A percentile compares a stretch with the other conserved stretches of the same genome.
phyloP scores from a whole-genome alignment of 2,888 invertebrate species.

The Temnothorax rugatulus region DNA sequence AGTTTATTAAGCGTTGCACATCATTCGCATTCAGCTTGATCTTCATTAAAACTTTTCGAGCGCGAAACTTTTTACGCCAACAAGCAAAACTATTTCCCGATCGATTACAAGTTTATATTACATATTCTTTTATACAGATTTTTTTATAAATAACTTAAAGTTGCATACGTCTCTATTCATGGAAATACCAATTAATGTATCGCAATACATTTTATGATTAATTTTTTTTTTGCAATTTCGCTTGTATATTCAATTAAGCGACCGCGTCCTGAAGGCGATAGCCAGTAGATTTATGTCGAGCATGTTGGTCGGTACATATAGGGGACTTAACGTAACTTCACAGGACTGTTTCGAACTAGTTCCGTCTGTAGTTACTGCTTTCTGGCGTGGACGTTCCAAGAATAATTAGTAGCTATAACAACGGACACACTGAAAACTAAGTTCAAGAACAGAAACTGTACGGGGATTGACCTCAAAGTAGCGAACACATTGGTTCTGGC shows the following conservation, averaged over 20 bases:
- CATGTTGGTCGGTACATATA: slow-evolving; percentile 28
- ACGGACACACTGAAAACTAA: slow-evolving; percentile 58
- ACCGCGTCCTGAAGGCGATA: slow-evolving; percentile 11
- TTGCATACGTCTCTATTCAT: not conserved
- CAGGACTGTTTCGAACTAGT: slow-evolving; percentile 58
- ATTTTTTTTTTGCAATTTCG: not conserved
- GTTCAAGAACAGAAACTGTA: slow-evolving; percentile 48
- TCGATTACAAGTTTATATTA: not conserved
- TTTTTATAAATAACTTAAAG: not conserved
- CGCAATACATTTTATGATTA: not conserved
- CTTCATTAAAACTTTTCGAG: slow-evolving; percentile 37
- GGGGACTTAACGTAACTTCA: slow-evolving; percentile 60
- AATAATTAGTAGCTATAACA: slow-evolving; percentile 74
- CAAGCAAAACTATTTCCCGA: slow-evolving; percentile 7
- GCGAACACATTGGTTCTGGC: slow-evolving; percentile 38
- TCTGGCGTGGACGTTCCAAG: slow-evolving; percentile 61
- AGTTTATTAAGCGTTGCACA: slow-evolving; percentile 36
- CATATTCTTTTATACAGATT: not conserved
- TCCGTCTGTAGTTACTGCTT: slow-evolving; percentile 33
- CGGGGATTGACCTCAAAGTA: slow-evolving; percentile 52
- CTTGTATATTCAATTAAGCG: slow-evolving; percentile 32
- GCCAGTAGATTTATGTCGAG: slow-evolving; percentile 49
- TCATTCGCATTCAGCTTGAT: not conserved
- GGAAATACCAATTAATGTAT: not conserved
- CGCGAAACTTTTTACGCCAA: slow-evolving; percentile 19